Conservation (phyloP, 1,140 invertebrate genomes). For the Antheraea pernyi region DNA sequence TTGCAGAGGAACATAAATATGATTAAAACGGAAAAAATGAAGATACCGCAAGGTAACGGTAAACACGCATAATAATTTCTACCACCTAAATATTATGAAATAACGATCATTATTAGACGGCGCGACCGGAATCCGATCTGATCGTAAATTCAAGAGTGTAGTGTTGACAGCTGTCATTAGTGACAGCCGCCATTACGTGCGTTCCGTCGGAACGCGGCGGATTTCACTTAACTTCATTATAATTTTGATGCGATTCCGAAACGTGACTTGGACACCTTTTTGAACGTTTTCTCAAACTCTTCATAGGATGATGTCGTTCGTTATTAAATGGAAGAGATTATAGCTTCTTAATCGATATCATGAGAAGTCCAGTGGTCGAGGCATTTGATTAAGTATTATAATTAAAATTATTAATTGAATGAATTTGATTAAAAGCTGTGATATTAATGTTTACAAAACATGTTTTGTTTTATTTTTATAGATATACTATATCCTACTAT, state of each 20-base stretch:
- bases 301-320: slow-evolving; percentile 29
- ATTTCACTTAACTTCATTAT: slow-evolving; percentile 74
- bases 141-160: slow-evolving; percentile 50
- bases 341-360: not conserved
- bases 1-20: not conserved
- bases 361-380: no score
- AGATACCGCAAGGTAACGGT: not conserved
- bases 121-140: slow-evolving; percentile 28
- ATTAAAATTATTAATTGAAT: no score
- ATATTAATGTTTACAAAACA: no score
- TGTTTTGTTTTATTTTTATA: no score
- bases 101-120: not conserved
- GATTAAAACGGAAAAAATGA: not conserved
- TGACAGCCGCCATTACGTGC: slow-evolving; percentile 41
- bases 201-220: slow-evolving; percentile 28
- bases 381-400: no score
- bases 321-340: not conserved
- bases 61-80: not conserved
- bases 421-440: no score
- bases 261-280: slow-evolving; percentile 65
- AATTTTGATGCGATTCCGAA: slow-evolving; percentile 67
- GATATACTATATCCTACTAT: no score
- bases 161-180: slow-evolving; percentile 69
- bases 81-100: slow-evolving; percentile 6
- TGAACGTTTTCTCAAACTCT: slow-evolving; percentile 9